phyloP scores from a whole-genome alignment of 30 jellyfish, hydroid and myxozoan genomes.

The Pelagia noctiluca region DNA sequence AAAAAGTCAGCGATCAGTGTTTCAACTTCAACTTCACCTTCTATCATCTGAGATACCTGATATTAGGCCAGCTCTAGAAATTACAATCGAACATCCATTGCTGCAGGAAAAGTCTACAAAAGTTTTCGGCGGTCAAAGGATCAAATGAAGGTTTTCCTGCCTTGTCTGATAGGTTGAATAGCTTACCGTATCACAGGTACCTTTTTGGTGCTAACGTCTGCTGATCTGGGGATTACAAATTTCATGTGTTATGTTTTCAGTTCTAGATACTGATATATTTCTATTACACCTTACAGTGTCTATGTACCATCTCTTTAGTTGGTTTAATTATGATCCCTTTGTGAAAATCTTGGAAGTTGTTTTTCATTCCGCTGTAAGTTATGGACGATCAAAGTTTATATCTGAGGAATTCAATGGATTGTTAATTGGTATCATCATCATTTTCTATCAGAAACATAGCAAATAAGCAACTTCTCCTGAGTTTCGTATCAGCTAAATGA shows the following conservation, averaged over 20 bases:
- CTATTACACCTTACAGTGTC: background rate
- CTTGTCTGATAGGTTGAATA: background rate
- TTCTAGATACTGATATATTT: too few species aligned
- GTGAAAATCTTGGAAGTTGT: background rate
- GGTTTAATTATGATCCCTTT: background rate
- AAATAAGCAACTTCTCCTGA: too few species aligned
- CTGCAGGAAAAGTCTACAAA: background rate
- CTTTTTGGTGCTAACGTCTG: slow-evolving; percentile 4
- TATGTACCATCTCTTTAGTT: background rate
- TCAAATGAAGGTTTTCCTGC: background rate
- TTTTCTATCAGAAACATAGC: too few species aligned
- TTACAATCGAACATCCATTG: too few species aligned
- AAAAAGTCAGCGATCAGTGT: background rate
- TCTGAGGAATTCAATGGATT: too few species aligned
- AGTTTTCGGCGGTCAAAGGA: background rate
- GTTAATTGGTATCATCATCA: too few species aligned
- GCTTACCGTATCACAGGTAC: slow-evolving; percentile 1
- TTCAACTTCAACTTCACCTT: background rate
- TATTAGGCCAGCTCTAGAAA: too few species aligned
- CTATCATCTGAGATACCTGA: too few species aligned
- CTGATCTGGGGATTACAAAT: slow-evolving; percentile 24
- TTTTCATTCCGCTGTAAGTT: background rate
- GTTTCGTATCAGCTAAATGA: too few species aligned
- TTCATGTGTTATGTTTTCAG: background rate
- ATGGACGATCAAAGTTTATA: background rate